Conservation (phyloP, 2,797 vertebrate species). For the Phrynocephalus forsythii region DNA sequence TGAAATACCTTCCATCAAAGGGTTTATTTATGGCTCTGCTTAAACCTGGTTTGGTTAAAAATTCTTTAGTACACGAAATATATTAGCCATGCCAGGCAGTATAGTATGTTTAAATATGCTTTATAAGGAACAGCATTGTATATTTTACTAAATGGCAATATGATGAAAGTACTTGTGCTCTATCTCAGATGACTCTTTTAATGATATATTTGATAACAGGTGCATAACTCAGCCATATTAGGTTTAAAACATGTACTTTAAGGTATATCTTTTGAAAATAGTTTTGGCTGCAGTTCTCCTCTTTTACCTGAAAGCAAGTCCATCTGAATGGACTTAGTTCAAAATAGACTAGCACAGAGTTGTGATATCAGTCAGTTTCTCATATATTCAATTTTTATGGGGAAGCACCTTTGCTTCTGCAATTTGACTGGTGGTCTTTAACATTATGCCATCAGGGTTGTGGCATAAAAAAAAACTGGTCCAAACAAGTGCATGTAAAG, state of each 20-base stretch:
- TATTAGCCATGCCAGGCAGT: background rate
- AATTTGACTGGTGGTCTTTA: background rate
- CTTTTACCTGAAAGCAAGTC: background rate
- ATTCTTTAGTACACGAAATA: background rate
- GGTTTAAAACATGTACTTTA: background rate
- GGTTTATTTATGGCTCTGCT: background rate
- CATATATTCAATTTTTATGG: background rate
- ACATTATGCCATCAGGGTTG: background rate
- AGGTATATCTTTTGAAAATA: background rate
- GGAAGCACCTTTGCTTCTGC: background rate
- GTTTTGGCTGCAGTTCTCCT: background rate
- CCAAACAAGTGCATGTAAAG: background rate
- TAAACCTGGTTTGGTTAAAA: background rate
- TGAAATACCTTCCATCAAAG: background rate
- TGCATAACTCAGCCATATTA: background rate
- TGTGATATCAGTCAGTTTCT: background rate
- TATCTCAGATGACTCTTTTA: background rate
- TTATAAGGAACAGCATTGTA: background rate
- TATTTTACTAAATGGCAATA: background rate
- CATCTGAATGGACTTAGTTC: background rate
- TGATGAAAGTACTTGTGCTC: background rate
- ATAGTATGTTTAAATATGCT: background rate
- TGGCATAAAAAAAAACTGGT: too few species aligned
- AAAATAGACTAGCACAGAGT: background rate
- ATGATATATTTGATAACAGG: background rate